These are phyloP conservation scores for Climacteris rufus DNA, from an alignment of 2,113 vertebrate genomes.

Conservation along the genomic window DNA sequence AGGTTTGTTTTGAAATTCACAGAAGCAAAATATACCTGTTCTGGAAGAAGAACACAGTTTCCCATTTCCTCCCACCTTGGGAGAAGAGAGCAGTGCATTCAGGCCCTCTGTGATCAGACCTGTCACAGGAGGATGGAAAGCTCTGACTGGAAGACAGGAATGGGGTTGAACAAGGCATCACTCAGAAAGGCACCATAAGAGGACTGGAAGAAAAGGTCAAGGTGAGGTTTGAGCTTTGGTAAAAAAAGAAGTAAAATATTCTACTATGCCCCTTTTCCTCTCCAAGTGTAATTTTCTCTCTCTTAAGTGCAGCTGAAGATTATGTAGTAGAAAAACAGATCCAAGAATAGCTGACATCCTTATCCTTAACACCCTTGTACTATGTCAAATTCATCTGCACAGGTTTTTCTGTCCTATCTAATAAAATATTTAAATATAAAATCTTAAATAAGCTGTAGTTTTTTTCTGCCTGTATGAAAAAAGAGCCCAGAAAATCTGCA, in stretches of 20 bases:
- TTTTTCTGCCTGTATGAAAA: not conserved
- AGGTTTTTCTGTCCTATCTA: not conserved
- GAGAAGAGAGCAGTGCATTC: not conserved
- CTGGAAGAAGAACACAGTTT: not conserved
- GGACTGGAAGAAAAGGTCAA: not conserved
- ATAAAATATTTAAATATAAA: not conserved
- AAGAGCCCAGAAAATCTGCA: not conserved
- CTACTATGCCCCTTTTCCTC: not conserved
- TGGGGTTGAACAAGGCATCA: not conserved
- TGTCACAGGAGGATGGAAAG: not conserved
- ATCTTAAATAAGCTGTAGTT: rapidly evolving
- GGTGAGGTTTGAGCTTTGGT: not conserved
- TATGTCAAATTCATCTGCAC: not conserved
- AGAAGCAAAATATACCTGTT: not conserved
- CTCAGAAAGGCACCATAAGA: not conserved
- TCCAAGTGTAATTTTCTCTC: not conserved
- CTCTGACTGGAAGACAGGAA: not conserved
- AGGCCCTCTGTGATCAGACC: rapidly evolving
- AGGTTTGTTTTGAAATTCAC: not conserved
- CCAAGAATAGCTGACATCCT: not conserved
- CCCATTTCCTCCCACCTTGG: not conserved
- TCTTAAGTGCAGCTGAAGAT: not conserved
- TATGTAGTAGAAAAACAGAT: not conserved
- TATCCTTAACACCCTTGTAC: not conserved
- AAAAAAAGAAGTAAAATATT: not conserved